phyloP scores from a whole-genome alignment of 2,113 vertebrate genomes.

The Setophaga coronata region DNA sequence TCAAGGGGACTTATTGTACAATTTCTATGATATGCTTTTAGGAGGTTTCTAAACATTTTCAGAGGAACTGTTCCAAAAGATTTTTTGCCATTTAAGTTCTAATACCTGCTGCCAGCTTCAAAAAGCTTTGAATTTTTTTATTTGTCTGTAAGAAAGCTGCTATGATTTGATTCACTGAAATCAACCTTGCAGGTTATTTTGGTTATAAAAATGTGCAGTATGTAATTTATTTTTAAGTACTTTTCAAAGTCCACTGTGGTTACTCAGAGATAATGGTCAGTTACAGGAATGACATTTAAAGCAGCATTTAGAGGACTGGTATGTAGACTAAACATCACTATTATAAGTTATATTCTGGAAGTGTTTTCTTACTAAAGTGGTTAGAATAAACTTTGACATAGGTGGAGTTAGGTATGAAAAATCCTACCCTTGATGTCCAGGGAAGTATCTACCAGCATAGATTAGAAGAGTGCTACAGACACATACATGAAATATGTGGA shows the following conservation, averaged over 20 bases:
- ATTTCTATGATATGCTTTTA: neutral
- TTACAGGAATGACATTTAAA: conserved; percentile 10
- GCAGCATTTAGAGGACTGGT: neutral
- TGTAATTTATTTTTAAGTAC: conserved; percentile 5
- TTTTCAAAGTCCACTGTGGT: neutral
- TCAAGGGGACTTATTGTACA: neutral
- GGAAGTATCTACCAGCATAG: neutral
- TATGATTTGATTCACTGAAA: neutral
- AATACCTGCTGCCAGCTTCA: neutral
- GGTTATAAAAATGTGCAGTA: neutral
- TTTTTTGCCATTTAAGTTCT: neutral
- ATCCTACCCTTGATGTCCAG: neutral
- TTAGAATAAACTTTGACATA: neutral
- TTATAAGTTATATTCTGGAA: neutral
- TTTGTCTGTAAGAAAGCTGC: neutral
- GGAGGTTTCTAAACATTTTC: neutral
- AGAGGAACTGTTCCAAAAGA: neutral
- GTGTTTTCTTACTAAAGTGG: neutral
- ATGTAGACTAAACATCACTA: neutral
- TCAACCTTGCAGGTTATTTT: neutral
- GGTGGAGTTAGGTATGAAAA: neutral
- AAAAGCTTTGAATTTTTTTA: neutral
- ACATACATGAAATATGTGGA: neutral
- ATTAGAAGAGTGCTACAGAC: neutral
- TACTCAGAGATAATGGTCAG: conserved; percentile 41